Evolutionary conservation across 2,888 invertebrate genomes (phyloP), one percentile per base, ranked within the genome.

Genomic region (Hyposoter didymator): DNA sequence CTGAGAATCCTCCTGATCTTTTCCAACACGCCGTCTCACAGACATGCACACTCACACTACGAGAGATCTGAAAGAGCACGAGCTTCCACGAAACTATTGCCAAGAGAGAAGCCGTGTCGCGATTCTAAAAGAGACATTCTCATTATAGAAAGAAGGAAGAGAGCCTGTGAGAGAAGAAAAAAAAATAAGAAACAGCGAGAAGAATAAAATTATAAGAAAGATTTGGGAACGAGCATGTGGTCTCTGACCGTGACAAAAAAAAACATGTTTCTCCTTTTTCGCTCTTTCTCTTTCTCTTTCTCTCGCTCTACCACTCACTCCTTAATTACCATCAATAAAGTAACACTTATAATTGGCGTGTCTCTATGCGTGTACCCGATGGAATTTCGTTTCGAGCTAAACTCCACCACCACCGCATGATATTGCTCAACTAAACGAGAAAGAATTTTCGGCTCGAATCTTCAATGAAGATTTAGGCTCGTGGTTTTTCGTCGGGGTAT

Each of bases 61-160:
- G 45, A 28, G 28, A 55, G 43, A 22, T 62, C 43, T 59, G 39
- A 62, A 62, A 55, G 70, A 72, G 82, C 83, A 82, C 82, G 69
- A 81, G 78, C 75, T 84, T 87, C 83, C 66, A 85, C 85, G 85
- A 85, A 87, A 82, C 78, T 85, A 85, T 84, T 72, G 85, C 67
- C 70, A 39, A 43, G 82, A 82, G 74, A 75, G 79, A 76, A 79
- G 84, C 84, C 84, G 84, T 70, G 72, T 72, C 62, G 72, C 67
- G 78, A 78, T 76, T 59, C 82, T 82, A 82, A 85, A 82, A 82
- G 82, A 85, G 85, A 82, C 85, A 85, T 85, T 85, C 85, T 85
- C 85, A 82, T 85, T 85, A 85, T 85, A 59, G 59, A 47, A 59
- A 80, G 69, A 85, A 55, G 67, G 67, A 59, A 43, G 55, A 69